These are phyloP conservation scores for Diarsia brunnea DNA, from an alignment of 2,888 invertebrate species.

Conservation along the genomic window DNA sequence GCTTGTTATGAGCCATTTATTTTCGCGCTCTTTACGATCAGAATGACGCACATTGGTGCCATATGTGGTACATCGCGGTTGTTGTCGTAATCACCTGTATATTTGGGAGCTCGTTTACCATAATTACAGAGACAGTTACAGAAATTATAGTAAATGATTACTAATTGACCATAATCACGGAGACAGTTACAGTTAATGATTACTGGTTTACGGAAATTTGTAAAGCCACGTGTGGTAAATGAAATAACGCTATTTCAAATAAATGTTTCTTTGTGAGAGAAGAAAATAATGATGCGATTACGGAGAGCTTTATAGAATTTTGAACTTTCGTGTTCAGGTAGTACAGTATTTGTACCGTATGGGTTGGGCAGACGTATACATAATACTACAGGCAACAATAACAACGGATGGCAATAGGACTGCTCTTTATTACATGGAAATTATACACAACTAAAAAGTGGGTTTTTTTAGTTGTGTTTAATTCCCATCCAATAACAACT, in stretches of 20 bases:
- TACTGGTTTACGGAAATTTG: neutral
- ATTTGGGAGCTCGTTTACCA: constrained; percentile 13
- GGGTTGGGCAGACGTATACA: no score
- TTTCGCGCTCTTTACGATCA: constrained; percentile 19
- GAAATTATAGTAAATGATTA: neutral
- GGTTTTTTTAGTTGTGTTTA: no score
- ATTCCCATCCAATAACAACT: no score
- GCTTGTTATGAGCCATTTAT: constrained; percentile 17
- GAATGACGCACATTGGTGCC: constrained; percentile 36
- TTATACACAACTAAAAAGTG: no score
- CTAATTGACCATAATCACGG: constrained; percentile 19
- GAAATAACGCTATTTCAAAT: neutral
- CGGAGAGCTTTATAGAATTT: no score
- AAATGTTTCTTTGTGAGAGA: neutral
- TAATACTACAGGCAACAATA: no score
- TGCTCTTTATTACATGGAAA: no score
- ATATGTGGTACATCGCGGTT: constrained; percentile 26
- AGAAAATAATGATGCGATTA: neutral
- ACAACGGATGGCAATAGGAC: no score
- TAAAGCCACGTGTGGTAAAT: neutral
- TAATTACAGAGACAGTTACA: constrained; percentile 12
- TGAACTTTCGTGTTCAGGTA: no score
- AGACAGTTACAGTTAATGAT: neutral
- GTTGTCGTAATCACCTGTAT: constrained; percentile 27
- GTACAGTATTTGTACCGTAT: no score